Conservation (phyloP, 1,140 invertebrate genomes). For the Luehdorfia chinensis region DNA sequence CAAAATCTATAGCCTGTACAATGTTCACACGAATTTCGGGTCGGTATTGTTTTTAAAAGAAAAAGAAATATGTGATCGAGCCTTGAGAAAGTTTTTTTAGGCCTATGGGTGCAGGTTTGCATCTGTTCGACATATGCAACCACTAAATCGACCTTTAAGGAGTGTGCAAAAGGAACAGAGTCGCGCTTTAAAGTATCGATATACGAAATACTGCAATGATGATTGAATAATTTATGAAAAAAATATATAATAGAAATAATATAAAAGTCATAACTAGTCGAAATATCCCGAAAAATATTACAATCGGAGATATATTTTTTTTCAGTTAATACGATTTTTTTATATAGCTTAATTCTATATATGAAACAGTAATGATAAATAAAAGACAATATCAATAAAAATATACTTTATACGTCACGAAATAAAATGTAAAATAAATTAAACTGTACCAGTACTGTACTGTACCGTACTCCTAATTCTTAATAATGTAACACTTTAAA, state of each 20-base stretch:
- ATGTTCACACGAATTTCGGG: constrained; percentile 31
- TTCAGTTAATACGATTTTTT: too few species aligned
- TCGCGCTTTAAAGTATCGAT: constrained; percentile 33
- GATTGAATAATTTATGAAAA: not conserved
- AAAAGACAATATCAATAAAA: too few species aligned
- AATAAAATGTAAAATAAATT: too few species aligned
- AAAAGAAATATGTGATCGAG: constrained; percentile 37
- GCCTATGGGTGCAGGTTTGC: constrained; percentile 42
- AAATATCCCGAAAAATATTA: too few species aligned
- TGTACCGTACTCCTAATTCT: too few species aligned
- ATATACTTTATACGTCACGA: too few species aligned
- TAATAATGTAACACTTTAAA: not conserved
- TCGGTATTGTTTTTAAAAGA: constrained; percentile 46
- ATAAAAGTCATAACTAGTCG: too few species aligned
- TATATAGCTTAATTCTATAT: too few species aligned
- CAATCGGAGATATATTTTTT: too few species aligned
- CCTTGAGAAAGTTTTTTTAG: constrained; percentile 42
- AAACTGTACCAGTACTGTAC: too few species aligned
- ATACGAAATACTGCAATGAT: not conserved
- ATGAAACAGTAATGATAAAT: too few species aligned
- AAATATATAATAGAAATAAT: not conserved
- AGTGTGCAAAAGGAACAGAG: constrained; percentile 51
- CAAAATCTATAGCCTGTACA: too few species aligned
- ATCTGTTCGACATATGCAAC: constrained; percentile 63
- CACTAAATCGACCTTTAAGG: constrained; percentile 48